Base-by-base conservation (phyloP, 2,888 invertebrate species). In the Choreutis nemorana region DNA sequence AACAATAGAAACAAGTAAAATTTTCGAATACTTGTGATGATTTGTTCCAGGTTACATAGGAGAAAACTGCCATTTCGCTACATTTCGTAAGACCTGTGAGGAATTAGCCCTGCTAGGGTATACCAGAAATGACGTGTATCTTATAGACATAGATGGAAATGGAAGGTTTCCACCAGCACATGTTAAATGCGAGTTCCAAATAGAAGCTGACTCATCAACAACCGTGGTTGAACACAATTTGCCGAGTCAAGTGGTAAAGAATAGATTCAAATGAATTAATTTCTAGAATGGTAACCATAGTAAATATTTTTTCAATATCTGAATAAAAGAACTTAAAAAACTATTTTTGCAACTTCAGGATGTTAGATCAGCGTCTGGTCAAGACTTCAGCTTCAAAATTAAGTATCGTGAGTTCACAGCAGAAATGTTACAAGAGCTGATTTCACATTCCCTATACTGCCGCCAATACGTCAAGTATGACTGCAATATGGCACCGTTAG, bases 141-240 rank as follows among this genome's bases (percentile, higher is more conserved):
- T 90, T 25, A 94, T 96, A 45, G 96, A 97, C 54, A 93, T 96
- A 30, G 96, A 97, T 54, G 94, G 96, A 0, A 94, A 94, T 54
- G 96, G 96, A 0, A 86, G 90, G 33, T 91, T 94, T 53, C 93
- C 94, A 2, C 95, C 95, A 0, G 92, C 94, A 0, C 88, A 92
- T 49, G 95, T 96, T 0, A 89, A 92, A 48, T 97, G 96, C 57
- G 91, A 94, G 55, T 96, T 96, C 56, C 93, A 92, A 54, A 89
- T 89, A 23, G 82, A 90, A 46, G 91, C 91, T 34, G 91, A 92
- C 53, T 91, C 91, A 0, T 94, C 94, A 40, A 90, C 89, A 3
- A 89, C 89, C 1, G 92, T 94, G 40, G 93, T 95, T 0, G 93
- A 94, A 53, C 94, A 94, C 55, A 94, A 94, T 70, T 65, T 95